Conservation (phyloP, 2,113 vertebrate species). For the Myotis yumanensis region DNA sequence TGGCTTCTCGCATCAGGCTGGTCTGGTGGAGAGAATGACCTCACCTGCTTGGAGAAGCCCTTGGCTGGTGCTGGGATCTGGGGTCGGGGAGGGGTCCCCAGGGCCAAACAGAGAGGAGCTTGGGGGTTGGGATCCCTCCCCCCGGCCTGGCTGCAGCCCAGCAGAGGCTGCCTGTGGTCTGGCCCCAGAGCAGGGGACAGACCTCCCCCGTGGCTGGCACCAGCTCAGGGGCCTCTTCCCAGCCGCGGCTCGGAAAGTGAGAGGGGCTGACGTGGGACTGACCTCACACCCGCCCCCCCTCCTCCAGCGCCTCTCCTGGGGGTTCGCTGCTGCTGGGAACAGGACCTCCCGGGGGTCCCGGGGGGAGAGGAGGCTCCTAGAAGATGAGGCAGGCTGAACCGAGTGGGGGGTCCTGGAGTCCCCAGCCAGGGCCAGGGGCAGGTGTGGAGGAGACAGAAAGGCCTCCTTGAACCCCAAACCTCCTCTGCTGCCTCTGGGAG, state of each 20-base stretch:
- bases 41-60: slow-evolving; percentile 75
- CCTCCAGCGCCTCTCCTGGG: slow-evolving; percentile 2
- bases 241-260: slow-evolving; percentile 40
- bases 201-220: slow-evolving; percentile 77
- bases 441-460: neutral
- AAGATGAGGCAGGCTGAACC: neutral
- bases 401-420: no score
- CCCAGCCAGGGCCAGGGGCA: neutral
- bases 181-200: slow-evolving; percentile 67
- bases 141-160: slow-evolving; percentile 65
- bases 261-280: slow-evolving; percentile 69
- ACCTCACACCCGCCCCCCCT: slow-evolving; percentile 52
- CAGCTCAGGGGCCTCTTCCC: slow-evolving; percentile 66
- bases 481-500: neutral
- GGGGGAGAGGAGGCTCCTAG: neutral
- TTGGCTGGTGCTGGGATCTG: slow-evolving; percentile 52
- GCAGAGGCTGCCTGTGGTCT: slow-evolving; percentile 74
- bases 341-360: neutral
- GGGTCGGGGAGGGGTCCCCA: slow-evolving; percentile 71
- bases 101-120: slow-evolving; percentile 65
- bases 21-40: slow-evolving; percentile 74
- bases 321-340: slow-evolving; percentile 53
- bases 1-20: slow-evolving; percentile 48
- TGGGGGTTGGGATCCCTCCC: slow-evolving; percentile 56
- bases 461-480: neutral